A percentile compares a stretch with the other conserved stretches of the same genome.
Evolutionary conservation across 2,888 invertebrate species (phyloP).

Genomic region (Drosophila macrospina): DNA sequence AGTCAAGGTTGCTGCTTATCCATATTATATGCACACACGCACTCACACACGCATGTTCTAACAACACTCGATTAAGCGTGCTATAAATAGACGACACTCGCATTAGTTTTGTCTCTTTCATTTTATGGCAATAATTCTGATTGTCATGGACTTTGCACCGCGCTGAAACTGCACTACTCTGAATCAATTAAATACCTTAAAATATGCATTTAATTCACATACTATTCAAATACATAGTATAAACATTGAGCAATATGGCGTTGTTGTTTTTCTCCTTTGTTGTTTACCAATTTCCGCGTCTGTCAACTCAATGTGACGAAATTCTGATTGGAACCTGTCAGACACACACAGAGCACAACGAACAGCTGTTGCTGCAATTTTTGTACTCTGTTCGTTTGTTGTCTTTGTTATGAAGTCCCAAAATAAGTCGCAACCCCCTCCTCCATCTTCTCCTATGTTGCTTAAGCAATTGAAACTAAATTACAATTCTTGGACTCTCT

Average conservation of each 20-base stretch:
- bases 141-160: constrained; percentile 56
- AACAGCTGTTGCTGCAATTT: constrained; percentile 54
- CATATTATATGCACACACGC: constrained; percentile 5
- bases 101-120: constrained; percentile 11
- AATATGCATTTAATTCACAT: constrained; percentile 6
- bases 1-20: constrained; percentile 64
- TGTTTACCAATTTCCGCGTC: constrained; percentile 18
- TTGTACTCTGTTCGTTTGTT: constrained; percentile 15
- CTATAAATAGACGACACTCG: constrained; percentile 45
- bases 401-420: constrained; percentile 32
- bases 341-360: constrained; percentile 3
- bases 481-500: neutral
- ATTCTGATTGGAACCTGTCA: constrained; percentile 35
- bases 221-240: neutral
- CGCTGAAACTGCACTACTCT: neutral
- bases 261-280: constrained; percentile 8
- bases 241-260: constrained; percentile 4
- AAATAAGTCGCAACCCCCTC: constrained; percentile 6
- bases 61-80: constrained; percentile 25
- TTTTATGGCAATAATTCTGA: constrained; percentile 26
- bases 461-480: neutral
- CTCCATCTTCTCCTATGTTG: neutral
- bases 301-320: neutral
- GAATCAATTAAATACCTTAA: neutral
- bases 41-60: constrained; percentile 9